Conservation (phyloP, 2,797 vertebrate genomes). For the Miichthys miiuy region DNA sequence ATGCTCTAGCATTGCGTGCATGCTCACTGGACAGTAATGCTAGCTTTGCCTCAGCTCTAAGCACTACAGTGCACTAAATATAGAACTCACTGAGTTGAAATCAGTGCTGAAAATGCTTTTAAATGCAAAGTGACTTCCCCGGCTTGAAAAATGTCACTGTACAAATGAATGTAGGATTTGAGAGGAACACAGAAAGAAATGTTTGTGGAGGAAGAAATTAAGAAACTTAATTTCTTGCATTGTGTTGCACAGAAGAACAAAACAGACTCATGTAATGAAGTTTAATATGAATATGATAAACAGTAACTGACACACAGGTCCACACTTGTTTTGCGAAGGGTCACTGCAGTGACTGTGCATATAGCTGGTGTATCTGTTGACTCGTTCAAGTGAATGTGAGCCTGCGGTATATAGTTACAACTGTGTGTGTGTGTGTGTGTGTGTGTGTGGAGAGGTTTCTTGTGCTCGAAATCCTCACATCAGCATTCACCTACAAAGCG, state of each 20-base stretch:
- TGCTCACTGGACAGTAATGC: constrained; percentile 13
- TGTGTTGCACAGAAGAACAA: background rate
- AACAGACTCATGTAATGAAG: background rate
- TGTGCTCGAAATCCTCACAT: constrained; percentile 57
- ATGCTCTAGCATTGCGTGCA: constrained; percentile 11
- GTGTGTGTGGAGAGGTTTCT: constrained; percentile 4
- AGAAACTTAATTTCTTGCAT: background rate
- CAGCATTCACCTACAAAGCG: constrained; percentile 72
- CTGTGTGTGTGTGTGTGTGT: background rate
- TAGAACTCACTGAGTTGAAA: constrained; percentile 31
- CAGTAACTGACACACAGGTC: background rate
- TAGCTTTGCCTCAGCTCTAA: constrained; percentile 19
- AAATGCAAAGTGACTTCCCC: constrained; percentile 44
- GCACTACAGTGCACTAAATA: constrained; percentile 33
- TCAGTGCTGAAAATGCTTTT: constrained; percentile 25
- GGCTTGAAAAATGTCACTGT: constrained; percentile 42
- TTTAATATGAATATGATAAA: background rate
- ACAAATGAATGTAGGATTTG: constrained; percentile 27
- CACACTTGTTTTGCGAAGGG: background rate
- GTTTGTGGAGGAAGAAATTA: constrained; percentile 6
- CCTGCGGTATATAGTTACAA: constrained; percentile 13
- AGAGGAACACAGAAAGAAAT: background rate
- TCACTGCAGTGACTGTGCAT: background rate
- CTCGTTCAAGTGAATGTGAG: constrained; percentile 19
- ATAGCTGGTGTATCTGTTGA: constrained; percentile 14